These are phyloP conservation scores for Selene dorsalis DNA, from an alignment of 2,797 vertebrate species.

Conservation along the genomic window DNA sequence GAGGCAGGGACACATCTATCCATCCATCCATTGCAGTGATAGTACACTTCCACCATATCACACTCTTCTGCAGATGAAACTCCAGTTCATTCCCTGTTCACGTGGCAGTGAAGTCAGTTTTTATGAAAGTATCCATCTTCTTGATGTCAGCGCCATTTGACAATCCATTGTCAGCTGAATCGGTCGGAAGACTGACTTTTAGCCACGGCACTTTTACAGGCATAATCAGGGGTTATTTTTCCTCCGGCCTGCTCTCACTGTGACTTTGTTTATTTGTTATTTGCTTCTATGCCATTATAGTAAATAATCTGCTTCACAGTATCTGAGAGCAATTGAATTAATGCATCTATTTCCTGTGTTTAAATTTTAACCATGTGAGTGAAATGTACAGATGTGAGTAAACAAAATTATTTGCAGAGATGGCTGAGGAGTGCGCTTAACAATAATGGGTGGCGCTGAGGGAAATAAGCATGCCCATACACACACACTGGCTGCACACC, in stretches of 20 bases:
- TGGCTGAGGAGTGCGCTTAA: constrained; percentile 5
- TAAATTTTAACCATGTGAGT: constrained; percentile 41
- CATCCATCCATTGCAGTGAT: constrained; percentile 9
- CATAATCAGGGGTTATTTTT: constrained; percentile 38
- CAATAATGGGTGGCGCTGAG: neutral
- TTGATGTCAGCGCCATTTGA: constrained; percentile 56
- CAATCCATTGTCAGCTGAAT: constrained; percentile 64
- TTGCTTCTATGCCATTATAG: constrained; percentile 38
- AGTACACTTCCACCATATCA: constrained; percentile 19
- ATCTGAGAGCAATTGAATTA: constrained; percentile 33
- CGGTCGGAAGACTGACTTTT: constrained; percentile 53
- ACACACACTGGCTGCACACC: constrained; percentile 6
- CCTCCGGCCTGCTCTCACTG: constrained; percentile 10
- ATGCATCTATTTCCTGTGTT: constrained; percentile 45
- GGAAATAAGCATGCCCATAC: neutral
- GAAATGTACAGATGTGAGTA: constrained; percentile 44
- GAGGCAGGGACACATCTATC: neutral
- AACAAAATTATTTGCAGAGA: constrained; percentile 41
- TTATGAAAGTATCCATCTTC: constrained; percentile 70
- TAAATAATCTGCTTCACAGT: constrained; percentile 49
- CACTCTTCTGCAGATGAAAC: constrained; percentile 57
- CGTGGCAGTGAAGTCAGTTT: constrained; percentile 51
- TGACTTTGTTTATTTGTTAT: constrained; percentile 54
- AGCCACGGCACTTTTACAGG: constrained; percentile 22
- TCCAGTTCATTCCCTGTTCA: constrained; percentile 62